Conservation (phyloP, 2,888 invertebrate genomes). For the Myopa tessellatipennis region DNA sequence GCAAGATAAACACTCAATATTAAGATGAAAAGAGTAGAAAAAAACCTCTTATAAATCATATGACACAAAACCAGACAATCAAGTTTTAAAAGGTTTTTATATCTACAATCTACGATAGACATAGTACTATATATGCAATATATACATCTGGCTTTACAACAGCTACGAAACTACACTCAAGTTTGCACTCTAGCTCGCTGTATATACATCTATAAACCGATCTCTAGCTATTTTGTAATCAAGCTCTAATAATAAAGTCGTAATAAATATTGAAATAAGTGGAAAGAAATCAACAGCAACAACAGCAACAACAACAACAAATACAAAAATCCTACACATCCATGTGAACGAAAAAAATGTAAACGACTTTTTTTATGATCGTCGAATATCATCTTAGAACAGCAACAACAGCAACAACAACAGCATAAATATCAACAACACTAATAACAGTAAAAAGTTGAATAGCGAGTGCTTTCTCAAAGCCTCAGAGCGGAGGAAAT, state of each 20-base stretch:
- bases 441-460: neutral
- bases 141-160: neutral
- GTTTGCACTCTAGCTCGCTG: slow-evolving; percentile 15
- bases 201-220: slow-evolving; percentile 15
- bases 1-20: neutral
- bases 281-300: neutral
- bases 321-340: no score
- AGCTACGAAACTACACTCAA: neutral
- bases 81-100: slow-evolving; percentile 27
- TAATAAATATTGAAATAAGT: neutral
- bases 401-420: neutral
- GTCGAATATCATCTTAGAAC: slow-evolving; percentile 1
- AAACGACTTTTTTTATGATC: slow-evolving; percentile 16
- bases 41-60: slow-evolving; percentile 5
- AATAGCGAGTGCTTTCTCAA: neutral
- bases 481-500: no score
- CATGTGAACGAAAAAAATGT: no score
- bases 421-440: neutral
- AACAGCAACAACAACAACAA: neutral
- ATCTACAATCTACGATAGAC: neutral
- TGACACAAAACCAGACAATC: slow-evolving; percentile 31
- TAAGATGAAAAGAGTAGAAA: neutral
- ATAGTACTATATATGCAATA: slow-evolving; percentile 27
- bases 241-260: slow-evolving; percentile 15
- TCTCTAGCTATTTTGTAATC: slow-evolving; percentile 22